Percentiles rank a stretch among this genome's conserved stretches.
phyloP scores from a whole-genome alignment of 2,888 invertebrate genomes.

The Drosophila melanosoma region DNA sequence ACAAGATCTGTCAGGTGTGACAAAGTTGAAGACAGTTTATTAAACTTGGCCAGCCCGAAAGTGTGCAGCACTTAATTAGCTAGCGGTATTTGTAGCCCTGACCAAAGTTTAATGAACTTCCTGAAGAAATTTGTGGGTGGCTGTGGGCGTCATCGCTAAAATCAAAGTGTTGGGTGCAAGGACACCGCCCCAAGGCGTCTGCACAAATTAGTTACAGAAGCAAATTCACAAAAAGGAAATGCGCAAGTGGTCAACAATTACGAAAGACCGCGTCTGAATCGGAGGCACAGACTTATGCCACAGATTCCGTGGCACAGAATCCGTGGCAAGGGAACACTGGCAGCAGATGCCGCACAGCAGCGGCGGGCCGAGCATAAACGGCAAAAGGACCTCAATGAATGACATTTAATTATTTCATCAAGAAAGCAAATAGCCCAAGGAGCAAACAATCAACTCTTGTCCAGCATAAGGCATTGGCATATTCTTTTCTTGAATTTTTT shows the following conservation, averaged over 20 bases:
- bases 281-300: neutral
- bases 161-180: constrained; percentile 51
- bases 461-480: constrained; percentile 63
- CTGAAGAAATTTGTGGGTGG: neutral
- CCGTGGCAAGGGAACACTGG: constrained; percentile 18
- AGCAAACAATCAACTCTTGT: constrained; percentile 70
- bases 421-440: constrained; percentile 79
- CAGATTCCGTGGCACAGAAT: neutral
- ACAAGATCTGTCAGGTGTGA: constrained; percentile 61
- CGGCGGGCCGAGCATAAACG: constrained; percentile 23
- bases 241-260: constrained; percentile 78
- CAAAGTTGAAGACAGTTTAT: constrained; percentile 53
- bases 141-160: constrained; percentile 35
- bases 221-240: constrained; percentile 62
- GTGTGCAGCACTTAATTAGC: constrained; percentile 71
- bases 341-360: constrained; percentile 37
- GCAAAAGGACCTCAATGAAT: constrained; percentile 70
- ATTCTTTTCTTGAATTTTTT: constrained; percentile 24
- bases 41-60: constrained; percentile 55
- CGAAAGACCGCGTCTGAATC: constrained; percentile 18
- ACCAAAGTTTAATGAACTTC: constrained; percentile 66
- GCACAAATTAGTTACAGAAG: constrained; percentile 71
- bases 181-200: constrained; percentile 60
- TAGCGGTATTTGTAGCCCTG: constrained; percentile 23
- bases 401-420: constrained; percentile 82